Evolutionary conservation across 30 jellyfish, hydroid and myxozoan species (phyloP).

Genomic region (Aurelia coerulea): DNA sequence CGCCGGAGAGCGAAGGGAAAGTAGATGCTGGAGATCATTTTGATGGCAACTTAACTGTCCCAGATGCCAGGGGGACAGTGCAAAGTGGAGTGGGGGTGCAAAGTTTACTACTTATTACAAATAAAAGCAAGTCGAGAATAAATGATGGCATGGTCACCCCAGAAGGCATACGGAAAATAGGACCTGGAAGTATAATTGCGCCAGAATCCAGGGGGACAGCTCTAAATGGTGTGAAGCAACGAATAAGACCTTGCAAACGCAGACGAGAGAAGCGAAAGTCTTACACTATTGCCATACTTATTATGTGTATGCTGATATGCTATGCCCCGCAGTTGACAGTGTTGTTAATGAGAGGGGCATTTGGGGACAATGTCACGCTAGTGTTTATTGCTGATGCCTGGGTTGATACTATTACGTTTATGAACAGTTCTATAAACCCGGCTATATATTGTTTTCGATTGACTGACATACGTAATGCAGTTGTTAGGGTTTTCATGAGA

Average conservation of each 20-base stretch:
- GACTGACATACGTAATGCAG: conserved; percentile 41
- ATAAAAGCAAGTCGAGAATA: too few species aligned
- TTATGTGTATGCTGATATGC: conserved; percentile 54
- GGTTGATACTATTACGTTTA: conserved; percentile 63
- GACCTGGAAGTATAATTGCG: too few species aligned
- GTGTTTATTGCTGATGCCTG: conserved; percentile 65
- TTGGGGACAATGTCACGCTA: conserved; percentile 47
- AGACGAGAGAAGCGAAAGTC: conserved; percentile 12
- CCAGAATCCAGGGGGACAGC: too few species aligned
- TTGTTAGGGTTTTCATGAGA: conserved; percentile 13
- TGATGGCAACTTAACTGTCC: too few species aligned
- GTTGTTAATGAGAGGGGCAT: conserved; percentile 41
- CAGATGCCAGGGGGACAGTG: too few species aligned
- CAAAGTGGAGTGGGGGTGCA: too few species aligned
- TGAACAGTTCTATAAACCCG: conserved; percentile 63
- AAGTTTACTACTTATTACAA: too few species aligned
- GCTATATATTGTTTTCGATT: conserved; percentile 52
- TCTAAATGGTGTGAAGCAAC: too few species aligned
- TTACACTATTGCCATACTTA: conserved; percentile 28
- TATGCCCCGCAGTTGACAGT: conserved; percentile 62
- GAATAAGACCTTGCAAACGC: neutral
- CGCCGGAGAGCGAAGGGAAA: too few species aligned
- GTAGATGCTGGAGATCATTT: too few species aligned
- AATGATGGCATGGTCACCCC: too few species aligned
- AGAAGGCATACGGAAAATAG: too few species aligned